Evolutionary conservation across 2,797 vertebrate species (phyloP).

Genomic region (Antrozous pallidus): DNA sequence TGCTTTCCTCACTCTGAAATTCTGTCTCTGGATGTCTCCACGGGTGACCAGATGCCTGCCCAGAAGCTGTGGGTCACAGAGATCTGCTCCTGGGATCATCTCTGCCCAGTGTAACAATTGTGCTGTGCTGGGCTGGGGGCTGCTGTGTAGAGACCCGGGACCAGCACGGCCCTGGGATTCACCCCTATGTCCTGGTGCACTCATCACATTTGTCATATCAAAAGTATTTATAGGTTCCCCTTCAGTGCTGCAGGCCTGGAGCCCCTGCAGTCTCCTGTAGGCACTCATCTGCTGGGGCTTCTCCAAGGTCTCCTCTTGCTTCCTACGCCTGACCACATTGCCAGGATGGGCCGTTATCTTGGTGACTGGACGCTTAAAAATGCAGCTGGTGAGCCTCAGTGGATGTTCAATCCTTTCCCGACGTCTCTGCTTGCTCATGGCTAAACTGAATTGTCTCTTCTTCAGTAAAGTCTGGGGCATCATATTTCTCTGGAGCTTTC

Average conservation of each 20-base stretch:
- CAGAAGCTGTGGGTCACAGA: background rate
- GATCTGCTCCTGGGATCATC: background rate
- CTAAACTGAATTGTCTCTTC: background rate
- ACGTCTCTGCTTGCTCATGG: background rate
- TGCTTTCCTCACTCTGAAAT: background rate
- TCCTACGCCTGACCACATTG: background rate
- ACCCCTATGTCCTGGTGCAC: too few species aligned
- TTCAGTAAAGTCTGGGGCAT: background rate
- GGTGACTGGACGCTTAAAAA: background rate
- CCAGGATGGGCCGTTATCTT: background rate
- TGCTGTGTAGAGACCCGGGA: too few species aligned
- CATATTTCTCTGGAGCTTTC: background rate
- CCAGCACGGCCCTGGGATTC: too few species aligned
- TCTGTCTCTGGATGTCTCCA: background rate
- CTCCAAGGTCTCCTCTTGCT: background rate
- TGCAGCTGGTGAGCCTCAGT: background rate
- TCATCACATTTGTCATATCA: background rate
- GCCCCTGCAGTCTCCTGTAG: background rate
- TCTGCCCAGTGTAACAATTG: too few species aligned
- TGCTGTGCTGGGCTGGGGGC: too few species aligned
- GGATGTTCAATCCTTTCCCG: background rate
- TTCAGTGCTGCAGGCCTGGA: background rate
- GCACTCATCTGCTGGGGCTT: background rate
- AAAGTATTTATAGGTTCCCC: background rate
- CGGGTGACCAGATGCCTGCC: background rate